phyloP scores from a whole-genome alignment of 2,797 vertebrate genomes.

The Pempheris klunzingeri region DNA sequence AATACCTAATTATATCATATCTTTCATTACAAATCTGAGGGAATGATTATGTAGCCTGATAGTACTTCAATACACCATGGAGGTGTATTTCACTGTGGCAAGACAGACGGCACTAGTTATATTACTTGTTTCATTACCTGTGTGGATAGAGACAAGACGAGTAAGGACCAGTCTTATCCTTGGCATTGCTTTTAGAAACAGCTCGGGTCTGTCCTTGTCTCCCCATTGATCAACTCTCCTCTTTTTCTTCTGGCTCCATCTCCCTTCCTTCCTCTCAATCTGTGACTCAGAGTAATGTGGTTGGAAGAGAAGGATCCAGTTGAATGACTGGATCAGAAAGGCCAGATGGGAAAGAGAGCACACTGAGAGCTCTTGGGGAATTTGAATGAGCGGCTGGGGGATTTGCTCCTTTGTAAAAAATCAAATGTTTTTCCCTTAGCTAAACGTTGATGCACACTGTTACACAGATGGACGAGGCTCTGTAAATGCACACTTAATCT shows the following conservation, averaged over 20 bases:
- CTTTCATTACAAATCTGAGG: too few relatives aligned
- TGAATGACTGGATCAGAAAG: constrained; percentile 42
- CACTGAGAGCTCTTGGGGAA: constrained; percentile 41
- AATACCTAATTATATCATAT: too few relatives aligned
- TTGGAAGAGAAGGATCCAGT: constrained; percentile 6
- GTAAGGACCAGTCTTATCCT: not conserved
- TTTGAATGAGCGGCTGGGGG: constrained; percentile 37
- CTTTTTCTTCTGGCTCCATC: not conserved
- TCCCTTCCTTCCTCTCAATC: constrained; percentile 10
- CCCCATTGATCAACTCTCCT: not conserved
- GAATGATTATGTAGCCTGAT: too few relatives aligned
- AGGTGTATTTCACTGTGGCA: not conserved
- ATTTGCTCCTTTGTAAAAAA: constrained; percentile 53
- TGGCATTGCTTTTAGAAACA: constrained; percentile 6
- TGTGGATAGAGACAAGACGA: not conserved
- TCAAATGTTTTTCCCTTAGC: constrained; percentile 42
- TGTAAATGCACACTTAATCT: constrained; percentile 55
- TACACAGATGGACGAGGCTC: constrained; percentile 58
- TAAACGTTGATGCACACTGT: constrained; percentile 56
- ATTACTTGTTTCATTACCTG: not conserved
- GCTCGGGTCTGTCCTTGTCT: not conserved
- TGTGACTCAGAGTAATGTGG: constrained; percentile 3
- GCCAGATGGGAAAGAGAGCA: constrained; percentile 54
- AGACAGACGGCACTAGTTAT: not conserved
- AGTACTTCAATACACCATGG: too few relatives aligned